Evolutionary conservation across 2,888 invertebrate species (phyloP).

Genomic region (Clistopyga incitator): DNA sequence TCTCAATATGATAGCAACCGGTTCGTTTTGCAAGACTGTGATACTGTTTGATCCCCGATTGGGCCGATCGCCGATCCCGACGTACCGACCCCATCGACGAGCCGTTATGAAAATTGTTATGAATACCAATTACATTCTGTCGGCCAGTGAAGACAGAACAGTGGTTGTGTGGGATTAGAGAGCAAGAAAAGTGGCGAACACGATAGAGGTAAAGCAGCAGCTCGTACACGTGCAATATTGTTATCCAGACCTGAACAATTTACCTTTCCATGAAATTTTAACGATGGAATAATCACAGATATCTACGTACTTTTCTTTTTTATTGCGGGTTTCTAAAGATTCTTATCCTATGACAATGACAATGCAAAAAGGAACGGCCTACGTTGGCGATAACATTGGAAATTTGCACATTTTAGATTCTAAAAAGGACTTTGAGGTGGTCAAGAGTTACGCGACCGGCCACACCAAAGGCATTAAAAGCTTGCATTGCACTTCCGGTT

Average conservation of each 20-base stretch:
- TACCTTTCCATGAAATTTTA: background rate
- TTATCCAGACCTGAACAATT: background rate
- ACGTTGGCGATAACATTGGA: conserved; percentile 78
- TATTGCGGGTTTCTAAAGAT: conserved; percentile 77
- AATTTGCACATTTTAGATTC: conserved; percentile 78
- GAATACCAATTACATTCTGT: conserved; percentile 85
- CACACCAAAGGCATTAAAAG: conserved; percentile 80
- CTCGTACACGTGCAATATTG: too few relatives aligned
- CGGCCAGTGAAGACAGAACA: conserved; percentile 87
- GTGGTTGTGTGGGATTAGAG: conserved; percentile 86
- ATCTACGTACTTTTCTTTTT: background rate
- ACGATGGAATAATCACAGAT: background rate
- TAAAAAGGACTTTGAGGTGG: conserved; percentile 75
- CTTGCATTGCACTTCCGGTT: conserved; percentile 78
- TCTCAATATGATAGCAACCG: conserved; percentile 85
- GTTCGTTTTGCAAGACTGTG: conserved; percentile 86
- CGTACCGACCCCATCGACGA: conserved; percentile 85
- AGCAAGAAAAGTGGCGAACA: conserved; percentile 84
- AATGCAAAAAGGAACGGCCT: conserved; percentile 75
- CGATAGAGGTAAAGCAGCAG: conserved; percentile 72
- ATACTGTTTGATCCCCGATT: conserved; percentile 85
- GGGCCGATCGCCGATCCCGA: conserved; percentile 82
- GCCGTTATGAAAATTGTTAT: conserved; percentile 85
- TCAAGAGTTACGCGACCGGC: conserved; percentile 76
- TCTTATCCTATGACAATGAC: conserved; percentile 79